Evolutionary conservation across 2,888 invertebrate species (phyloP), one percentile per base, ranked within the genome.

Genomic region (Gastrophysa polygoni): DNA sequence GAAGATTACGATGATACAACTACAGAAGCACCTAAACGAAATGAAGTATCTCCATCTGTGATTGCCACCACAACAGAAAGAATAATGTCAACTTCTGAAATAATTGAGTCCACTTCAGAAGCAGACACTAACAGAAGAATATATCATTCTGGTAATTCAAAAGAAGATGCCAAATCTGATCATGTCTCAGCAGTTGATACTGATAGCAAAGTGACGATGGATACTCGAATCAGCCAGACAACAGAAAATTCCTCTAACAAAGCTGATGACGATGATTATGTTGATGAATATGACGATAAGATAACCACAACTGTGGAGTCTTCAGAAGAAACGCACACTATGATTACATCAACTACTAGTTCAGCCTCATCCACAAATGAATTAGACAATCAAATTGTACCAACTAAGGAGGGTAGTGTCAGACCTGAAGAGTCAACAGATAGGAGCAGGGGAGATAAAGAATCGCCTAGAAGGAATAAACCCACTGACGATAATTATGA

Each of bases 281-380:
- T 55, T 4, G 58, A 62, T 0, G 59, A 64, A 21, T 61, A 64
- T 51, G 55, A 57, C 3, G 38, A 38, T 4, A 17, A 62, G 11
- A 46, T 11, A 16, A 21, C 50, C n/a, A 57, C 51, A 46, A 57
- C 17, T 18, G 16, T 14, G 6, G 32, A 32, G 7, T n/a, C 18
- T 7, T n/a, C 11, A 51, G 7, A n/a, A 18, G 43, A 34, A 59
- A 18, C 8, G 34, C n/a, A 11, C 17, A 58, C 20, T 10, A 11
- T 20, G 5, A 5, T 34, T 11, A 32, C 1, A 32, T n/a, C n/a
- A 32, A 5, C 10, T 38, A 14, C 38, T 4, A 38, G 14, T 38
- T 2, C 14, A 38, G 3, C 3, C 2, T n/a, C 38, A 38, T 14
- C 14, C 14, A 14, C 3, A 14, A n/a, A 7, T 38, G 38, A 32